Base-by-base conservation (phyloP, 2,113 vertebrate species). In the Bufo gargarizans region DNA sequence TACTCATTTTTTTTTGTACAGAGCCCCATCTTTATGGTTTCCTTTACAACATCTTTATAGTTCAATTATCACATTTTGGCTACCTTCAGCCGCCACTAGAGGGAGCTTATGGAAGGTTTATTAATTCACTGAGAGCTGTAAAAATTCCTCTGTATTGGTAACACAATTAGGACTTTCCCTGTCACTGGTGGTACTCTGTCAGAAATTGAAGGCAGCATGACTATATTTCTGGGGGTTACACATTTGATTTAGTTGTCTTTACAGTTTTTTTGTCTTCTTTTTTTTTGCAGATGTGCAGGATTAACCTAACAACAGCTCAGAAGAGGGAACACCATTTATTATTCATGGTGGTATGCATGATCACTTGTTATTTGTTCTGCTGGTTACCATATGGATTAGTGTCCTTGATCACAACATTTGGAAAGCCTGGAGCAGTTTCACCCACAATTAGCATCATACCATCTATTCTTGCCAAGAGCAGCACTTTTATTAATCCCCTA, bases 391-490 rank as follows among this genome's bases (percentile, higher is more conserved):
- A 65, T 85, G 83, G 74, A 33, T 33, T 69, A 71, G 56, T 77
- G 9, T 56, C 88, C 77, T 90, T 90, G 88, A 87, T 72, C 0
- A 11, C 20, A 20, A 88, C 43, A 43, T 88, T 90, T 63, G 82
- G 86, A 20, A 82, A 88, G 65, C 77, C 86, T 8, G 91, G 94
- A 91, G 92, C 91, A 86, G 94, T 96, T 17, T 93, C 93, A 0
- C 94, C 95, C 0, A 92, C 95, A 49, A 93, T 94, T 43, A 95
- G 95, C 49, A 94, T 96, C 86, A 92, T 95, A 14, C 95, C 95
- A 0, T 95, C 94, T 0, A 91, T 96, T 0, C 92, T 96, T 55
- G 95, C 95, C 87, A 96, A 96, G 91, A 95, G 92, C 92, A 96
- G 95, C 92, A 95, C 94, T 0, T 94, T 95, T 90, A 94, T 96